Conservation (phyloP, 2,797 vertebrate genomes). For the Takifugu rubripes region DNA sequence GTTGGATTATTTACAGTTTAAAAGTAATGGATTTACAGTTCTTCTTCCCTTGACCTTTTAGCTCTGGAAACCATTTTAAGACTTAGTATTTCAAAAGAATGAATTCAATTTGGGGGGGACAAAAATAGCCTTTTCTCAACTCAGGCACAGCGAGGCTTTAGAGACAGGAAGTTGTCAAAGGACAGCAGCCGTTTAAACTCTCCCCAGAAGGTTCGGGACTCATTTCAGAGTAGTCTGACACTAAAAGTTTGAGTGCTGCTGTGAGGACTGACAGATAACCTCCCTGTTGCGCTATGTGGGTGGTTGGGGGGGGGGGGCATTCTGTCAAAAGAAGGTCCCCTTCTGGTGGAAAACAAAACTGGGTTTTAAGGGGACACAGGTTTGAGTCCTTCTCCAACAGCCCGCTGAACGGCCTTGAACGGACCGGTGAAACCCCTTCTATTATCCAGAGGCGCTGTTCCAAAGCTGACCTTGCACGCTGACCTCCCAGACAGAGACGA, state of each 20-base stretch:
- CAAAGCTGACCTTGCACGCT: conserved; percentile 38
- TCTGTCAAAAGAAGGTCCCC: neutral
- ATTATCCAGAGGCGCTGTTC: conserved; percentile 41
- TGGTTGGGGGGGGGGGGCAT: neutral
- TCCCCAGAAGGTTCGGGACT: conserved; percentile 16
- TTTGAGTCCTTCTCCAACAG: conserved; percentile 6
- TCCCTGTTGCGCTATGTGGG: conserved; percentile 5
- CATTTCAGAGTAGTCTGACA: conserved; percentile 15
- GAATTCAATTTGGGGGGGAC: conserved; percentile 5
- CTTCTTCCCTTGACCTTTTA: conserved; percentile 27
- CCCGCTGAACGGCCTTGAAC: conserved; percentile 28
- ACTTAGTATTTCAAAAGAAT: conserved; percentile 18
- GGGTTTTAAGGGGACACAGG: conserved; percentile 22
- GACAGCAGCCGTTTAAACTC: conserved; percentile 26
- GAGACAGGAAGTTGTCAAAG: conserved; percentile 23
- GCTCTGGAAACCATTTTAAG: conserved; percentile 10
- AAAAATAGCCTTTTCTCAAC: conserved; percentile 13
- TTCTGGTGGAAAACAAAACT: conserved; percentile 16
- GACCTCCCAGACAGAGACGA: conserved; percentile 30
- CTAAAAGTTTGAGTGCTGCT: conserved; percentile 12
- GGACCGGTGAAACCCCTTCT: conserved; percentile 20
- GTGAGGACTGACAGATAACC: conserved; percentile 17
- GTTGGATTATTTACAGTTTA: conserved; percentile 9
- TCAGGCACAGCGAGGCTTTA: conserved; percentile 13
- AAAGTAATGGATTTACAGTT: conserved; percentile 6